phyloP scores from a whole-genome alignment of 2,888 invertebrate species.

The Notodonta ziczac region DNA sequence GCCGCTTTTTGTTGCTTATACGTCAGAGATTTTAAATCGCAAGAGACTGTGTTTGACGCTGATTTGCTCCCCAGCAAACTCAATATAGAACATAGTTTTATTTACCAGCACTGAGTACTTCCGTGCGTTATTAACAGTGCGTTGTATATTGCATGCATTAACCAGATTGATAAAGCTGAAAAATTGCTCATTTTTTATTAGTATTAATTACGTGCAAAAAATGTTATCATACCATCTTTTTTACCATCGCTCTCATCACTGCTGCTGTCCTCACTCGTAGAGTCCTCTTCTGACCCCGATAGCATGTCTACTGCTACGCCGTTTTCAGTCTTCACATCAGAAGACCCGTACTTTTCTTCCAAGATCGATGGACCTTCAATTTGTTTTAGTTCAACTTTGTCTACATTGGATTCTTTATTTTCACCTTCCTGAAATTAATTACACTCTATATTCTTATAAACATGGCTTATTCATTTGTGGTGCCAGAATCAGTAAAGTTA shows the following conservation, averaged over 20 bases:
- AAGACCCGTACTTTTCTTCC: slow-evolving; percentile 44
- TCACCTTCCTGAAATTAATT: slow-evolving; percentile 38
- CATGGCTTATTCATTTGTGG: too few species aligned
- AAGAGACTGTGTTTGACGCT: too few species aligned
- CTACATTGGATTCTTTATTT: slow-evolving; percentile 15
- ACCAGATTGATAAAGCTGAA: too few species aligned
- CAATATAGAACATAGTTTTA: too few species aligned
- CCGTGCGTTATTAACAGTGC: too few species aligned
- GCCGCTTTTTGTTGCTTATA: too few species aligned
- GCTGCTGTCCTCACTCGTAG: slow-evolving; percentile 61
- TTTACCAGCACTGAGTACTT: too few species aligned
- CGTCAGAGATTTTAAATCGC: too few species aligned
- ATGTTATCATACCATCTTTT: slow-evolving; percentile 28
- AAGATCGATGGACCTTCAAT: slow-evolving; percentile 38
- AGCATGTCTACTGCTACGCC: slow-evolving; percentile 65
- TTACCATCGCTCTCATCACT: slow-evolving; percentile 46
- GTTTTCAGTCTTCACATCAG: slow-evolving; percentile 46
- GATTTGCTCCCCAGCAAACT: too few species aligned
- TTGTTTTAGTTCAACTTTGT: slow-evolving; percentile 19
- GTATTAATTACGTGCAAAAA: background rate
- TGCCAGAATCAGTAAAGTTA: too few species aligned
- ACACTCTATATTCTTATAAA: background rate
- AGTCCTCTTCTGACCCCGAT: slow-evolving; percentile 63
- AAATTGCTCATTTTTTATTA: too few species aligned
- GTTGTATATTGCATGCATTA: too few species aligned